phyloP scores from a whole-genome alignment of 1,140 invertebrate species.

The Scaptomyza graminum region DNA sequence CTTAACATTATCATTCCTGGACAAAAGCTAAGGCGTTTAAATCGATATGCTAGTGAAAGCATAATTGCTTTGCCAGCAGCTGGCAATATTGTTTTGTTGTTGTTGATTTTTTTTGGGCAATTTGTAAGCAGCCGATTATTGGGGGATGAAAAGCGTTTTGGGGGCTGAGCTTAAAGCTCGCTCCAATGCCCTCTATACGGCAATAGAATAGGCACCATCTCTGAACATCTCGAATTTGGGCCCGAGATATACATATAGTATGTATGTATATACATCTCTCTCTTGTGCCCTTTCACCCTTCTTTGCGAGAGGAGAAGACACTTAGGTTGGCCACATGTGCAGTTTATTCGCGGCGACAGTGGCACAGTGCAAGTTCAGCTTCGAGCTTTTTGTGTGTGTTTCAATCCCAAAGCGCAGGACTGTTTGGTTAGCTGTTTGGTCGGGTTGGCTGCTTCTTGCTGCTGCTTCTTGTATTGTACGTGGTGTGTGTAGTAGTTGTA shows the following conservation, averaged over 20 bases:
- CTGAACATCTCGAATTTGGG: constrained; percentile 2
- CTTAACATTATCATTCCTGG: constrained; percentile 1
- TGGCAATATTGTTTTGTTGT: constrained; percentile 2
- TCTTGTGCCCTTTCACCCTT: constrained; percentile 8
- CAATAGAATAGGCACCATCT: constrained; percentile 13
- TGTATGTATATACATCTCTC: constrained; percentile 16
- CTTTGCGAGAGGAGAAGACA: not conserved
- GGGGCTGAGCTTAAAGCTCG: constrained; percentile 5
- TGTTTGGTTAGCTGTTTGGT: constrained; percentile 37
- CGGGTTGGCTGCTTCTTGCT: constrained; percentile 9
- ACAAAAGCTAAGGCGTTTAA: not conserved
- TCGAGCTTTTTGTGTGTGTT: constrained; percentile 32
- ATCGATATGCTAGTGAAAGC: constrained; percentile 15
- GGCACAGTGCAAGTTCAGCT: constrained; percentile 30
- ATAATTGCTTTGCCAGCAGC: constrained; percentile 18
- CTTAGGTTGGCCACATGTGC: constrained; percentile 11
- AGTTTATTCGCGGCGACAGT: constrained; percentile 20
- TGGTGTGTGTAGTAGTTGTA: constrained; percentile 63
- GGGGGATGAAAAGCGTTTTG: constrained; percentile 14
- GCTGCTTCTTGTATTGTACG: constrained; percentile 25
- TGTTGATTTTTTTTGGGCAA: not conserved
- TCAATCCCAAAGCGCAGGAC: constrained; percentile 38
- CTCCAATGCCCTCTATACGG: constrained; percentile 4
- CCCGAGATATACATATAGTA: no score
- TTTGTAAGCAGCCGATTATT: not conserved